Conservation (phyloP, 1,140 invertebrate genomes). For the Batillaria attramentaria region DNA sequence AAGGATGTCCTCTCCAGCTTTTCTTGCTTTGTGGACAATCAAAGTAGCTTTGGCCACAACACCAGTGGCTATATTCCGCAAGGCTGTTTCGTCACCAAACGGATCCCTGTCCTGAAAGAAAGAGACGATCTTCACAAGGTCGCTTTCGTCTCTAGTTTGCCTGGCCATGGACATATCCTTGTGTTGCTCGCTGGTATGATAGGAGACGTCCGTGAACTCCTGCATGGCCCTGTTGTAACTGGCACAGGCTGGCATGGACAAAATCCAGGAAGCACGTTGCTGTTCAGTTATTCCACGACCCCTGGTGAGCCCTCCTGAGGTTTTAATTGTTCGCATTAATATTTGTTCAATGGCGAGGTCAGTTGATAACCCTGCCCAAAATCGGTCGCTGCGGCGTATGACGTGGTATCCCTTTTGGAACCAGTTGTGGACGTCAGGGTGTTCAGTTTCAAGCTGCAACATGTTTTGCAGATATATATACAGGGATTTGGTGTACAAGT, state of each 20-base stretch:
- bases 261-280: not conserved
- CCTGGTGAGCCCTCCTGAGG: slow-evolving; percentile 38
- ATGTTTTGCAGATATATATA: slow-evolving; percentile 65
- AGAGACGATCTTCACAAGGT: no score
- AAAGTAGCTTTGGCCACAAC: no score
- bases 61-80: no score
- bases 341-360: slow-evolving; percentile 65
- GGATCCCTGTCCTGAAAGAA: no score
- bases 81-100: no score
- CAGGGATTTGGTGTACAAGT: slow-evolving; percentile 72
- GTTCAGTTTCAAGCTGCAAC: no score
- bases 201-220: no score
- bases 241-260: not conserved
- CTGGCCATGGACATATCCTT: not conserved
- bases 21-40: no score
- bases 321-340: slow-evolving; percentile 59
- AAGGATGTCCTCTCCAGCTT: no score
- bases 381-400: slow-evolving; percentile 57
- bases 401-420: slow-evolving; percentile 42
- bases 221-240: not conserved
- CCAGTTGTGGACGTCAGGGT: slow-evolving; percentile 33
- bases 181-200: not conserved
- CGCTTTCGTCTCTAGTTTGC: not conserved
- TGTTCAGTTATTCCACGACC: not conserved
- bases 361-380: slow-evolving; percentile 69